phyloP scores from a whole-genome alignment of 1,140 invertebrate genomes.

The Tetramorium parvispinum region DNA sequence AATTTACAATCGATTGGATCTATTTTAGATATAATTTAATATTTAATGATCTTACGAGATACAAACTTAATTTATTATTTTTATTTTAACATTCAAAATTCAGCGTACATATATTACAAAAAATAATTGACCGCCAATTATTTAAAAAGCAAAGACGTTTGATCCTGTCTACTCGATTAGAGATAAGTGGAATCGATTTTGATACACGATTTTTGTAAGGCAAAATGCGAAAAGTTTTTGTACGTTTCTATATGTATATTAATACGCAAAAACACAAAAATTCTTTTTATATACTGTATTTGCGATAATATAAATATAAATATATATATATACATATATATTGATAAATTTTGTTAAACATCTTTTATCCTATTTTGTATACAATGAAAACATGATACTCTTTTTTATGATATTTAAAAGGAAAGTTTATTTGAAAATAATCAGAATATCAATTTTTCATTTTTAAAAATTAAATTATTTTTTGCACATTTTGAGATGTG shows the following conservation, averaged over 20 bases:
- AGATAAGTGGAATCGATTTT: conserved; percentile 67
- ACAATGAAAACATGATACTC: background rate
- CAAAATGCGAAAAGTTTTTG: conserved; percentile 65
- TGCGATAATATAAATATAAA: conserved; percentile 66
- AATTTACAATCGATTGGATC: background rate
- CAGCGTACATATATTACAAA: background rate
- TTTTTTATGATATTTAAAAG: no score
- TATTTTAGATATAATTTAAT: background rate
- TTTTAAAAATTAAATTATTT: no score
- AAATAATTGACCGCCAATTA: background rate
- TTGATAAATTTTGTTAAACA: conserved; percentile 49
- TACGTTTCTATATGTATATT: conserved; percentile 76
- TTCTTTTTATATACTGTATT: conserved; percentile 81
- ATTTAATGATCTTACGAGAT: background rate
- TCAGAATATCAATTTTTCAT: no score
- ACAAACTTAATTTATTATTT: background rate
- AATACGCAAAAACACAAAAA: conserved; percentile 67
- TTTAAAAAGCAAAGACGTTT: conserved; percentile 8
- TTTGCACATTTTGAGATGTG: no score
- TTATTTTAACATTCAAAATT: conserved; percentile 7
- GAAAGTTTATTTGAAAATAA: no score
- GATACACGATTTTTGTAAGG: conserved; percentile 70
- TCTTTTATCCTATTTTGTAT: background rate
- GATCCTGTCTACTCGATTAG: background rate
- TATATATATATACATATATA: conserved; percentile 61